Percentiles rank a stretch among this genome's conserved stretches.
These are phyloP conservation scores for Pogoniulus pusillus DNA, from an alignment of 2,797 vertebrate species.

Conservation along the genomic window DNA sequence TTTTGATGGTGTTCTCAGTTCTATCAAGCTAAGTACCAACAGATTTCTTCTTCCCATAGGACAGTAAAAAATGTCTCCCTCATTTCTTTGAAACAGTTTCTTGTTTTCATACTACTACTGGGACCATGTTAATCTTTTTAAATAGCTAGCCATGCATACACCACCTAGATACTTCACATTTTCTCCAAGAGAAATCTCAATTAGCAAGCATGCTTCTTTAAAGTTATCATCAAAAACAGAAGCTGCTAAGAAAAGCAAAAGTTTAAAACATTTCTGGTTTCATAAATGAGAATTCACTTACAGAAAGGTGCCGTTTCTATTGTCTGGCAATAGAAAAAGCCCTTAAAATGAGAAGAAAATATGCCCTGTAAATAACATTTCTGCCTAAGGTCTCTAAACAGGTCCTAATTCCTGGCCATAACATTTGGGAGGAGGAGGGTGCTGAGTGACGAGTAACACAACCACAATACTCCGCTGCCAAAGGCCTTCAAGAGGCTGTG, in stretches of 20 bases:
- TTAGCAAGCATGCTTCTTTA: background rate
- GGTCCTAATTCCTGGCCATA: background rate
- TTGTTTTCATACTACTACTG: background rate
- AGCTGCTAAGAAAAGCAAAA: background rate
- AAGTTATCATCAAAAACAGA: background rate
- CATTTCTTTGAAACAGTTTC: background rate
- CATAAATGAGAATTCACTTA: background rate
- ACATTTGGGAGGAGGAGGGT: background rate
- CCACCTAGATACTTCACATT: background rate
- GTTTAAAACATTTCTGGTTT: background rate
- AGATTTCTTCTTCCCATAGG: background rate
- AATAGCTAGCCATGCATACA: background rate
- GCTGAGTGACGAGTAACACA: background rate
- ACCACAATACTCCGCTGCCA: background rate
- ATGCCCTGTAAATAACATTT: constrained; percentile 10
- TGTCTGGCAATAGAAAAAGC: background rate
- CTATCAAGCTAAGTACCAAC: background rate
- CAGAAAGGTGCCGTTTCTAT: background rate
- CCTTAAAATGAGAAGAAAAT: background rate
- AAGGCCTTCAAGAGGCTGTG: constrained; percentile 26
- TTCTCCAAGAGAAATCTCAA: background rate
- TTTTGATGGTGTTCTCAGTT: constrained; percentile 6
- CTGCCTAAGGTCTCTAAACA: constrained; percentile 21
- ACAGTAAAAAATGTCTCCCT: background rate
- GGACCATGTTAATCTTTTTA: background rate